These are phyloP conservation scores for Noctua janthe DNA, from an alignment of 2,888 invertebrate genomes.

Conservation along the genomic window DNA sequence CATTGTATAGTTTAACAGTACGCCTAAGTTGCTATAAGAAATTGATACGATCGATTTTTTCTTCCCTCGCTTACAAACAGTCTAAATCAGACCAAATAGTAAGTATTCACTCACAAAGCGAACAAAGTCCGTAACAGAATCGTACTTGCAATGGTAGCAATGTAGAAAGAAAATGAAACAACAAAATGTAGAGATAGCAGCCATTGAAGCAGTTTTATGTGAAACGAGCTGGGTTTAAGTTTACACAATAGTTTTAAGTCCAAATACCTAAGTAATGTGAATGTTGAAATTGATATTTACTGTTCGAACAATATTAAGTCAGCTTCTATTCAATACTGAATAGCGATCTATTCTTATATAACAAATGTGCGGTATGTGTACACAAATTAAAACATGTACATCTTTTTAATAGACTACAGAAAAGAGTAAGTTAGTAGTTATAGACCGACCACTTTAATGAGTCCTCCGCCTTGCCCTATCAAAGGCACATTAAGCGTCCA, in stretches of 20 bases:
- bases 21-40: not conserved
- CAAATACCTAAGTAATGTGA: not conserved
- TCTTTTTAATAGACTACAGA: not conserved
- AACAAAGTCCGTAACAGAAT: conserved; percentile 19
- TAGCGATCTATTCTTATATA: not conserved
- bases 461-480: too few relatives aligned
- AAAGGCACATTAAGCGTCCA: too few relatives aligned
- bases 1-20: not conserved
- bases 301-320: not conserved
- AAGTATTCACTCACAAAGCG: conserved; percentile 34
- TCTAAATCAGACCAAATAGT: conserved; percentile 34
- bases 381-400: not conserved
- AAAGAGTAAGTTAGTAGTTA: too few relatives aligned
- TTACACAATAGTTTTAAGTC: conserved; percentile 14
- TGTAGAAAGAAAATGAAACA: conserved; percentile 43
- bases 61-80: not conserved
- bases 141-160: conserved; percentile 32
- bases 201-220: conserved; percentile 28
- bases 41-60: not conserved
- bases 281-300: conserved; percentile 1
- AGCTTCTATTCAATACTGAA: not conserved
- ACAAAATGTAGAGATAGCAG: conserved; percentile 29
- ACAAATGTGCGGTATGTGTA: not conserved
- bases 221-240: conserved; percentile 7
- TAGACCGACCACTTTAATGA: too few relatives aligned